Evolutionary conservation across 1,140 invertebrate genomes (phyloP).

Genomic region (Bradynema listronoti): DNA sequence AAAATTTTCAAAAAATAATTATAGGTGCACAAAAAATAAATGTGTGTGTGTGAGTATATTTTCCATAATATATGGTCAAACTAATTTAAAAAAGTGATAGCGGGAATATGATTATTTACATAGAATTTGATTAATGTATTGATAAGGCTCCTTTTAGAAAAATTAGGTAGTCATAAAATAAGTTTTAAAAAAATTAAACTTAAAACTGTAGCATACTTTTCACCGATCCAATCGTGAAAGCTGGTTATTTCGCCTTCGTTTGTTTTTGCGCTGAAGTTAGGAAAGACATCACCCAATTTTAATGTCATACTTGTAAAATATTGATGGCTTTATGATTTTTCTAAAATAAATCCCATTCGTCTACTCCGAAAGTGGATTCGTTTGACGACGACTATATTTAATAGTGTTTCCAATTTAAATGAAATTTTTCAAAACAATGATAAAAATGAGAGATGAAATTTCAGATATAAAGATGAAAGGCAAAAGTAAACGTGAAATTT

Average conservation of each 20-base stretch:
- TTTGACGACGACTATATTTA: no score
- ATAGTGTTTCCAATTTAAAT: no score
- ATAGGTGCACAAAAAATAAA: no score
- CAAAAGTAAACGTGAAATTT: no score
- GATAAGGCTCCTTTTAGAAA: background rate
- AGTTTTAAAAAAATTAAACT: background rate
- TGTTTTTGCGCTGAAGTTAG: slow-evolving; percentile 39
- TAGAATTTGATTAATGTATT: background rate
- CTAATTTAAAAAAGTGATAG: background rate
- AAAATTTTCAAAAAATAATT: no score
- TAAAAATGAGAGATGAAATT: no score
- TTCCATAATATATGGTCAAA: background rate
- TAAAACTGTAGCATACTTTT: slow-evolving; percentile 56
- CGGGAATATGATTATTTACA: background rate
- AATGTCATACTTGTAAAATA: background rate
- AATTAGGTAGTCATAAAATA: background rate
- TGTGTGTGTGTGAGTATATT: no score
- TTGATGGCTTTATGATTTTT: no score
- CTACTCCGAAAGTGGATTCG: no score
- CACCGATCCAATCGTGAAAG: slow-evolving; percentile 43
- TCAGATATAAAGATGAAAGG: no score
- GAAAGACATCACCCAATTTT: slow-evolving; percentile 33
- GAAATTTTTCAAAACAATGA: no score
- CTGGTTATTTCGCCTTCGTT: slow-evolving; percentile 23
- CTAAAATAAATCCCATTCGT: no score